Conservation (phyloP, 2,888 invertebrate species). For the Druceiella hillmani region DNA sequence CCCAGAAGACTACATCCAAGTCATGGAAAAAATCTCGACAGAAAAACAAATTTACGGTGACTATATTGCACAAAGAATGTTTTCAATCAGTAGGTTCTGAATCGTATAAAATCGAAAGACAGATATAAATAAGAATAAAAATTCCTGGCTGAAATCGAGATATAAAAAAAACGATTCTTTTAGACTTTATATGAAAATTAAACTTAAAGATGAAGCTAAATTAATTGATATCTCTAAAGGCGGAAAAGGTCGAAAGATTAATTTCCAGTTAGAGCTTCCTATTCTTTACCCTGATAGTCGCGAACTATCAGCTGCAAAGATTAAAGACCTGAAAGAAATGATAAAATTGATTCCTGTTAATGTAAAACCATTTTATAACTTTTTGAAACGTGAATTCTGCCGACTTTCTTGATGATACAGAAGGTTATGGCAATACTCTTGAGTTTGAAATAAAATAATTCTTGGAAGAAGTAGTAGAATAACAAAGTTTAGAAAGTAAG, state of each 20-base stretch:
- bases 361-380: conserved; percentile 10
- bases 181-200: conserved; percentile 7
- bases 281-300: conserved; percentile 9
- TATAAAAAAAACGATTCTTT: no score
- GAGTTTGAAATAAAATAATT: conserved; percentile 12
- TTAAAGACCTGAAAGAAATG: conserved; percentile 9
- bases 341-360: conserved; percentile 8
- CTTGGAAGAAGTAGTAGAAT: no score
- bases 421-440: conserved; percentile 11
- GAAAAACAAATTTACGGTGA: no score
- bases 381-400: conserved; percentile 9
- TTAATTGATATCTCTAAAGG: conserved; percentile 5
- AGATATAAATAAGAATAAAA: no score
- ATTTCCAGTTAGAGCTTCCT: conserved; percentile 5
- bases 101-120: no score
- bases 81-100: no score
- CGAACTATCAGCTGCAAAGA: conserved; percentile 8
- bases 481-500: no score
- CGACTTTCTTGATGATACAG: conserved; percentile 11
- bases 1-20: no score
- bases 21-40: no score
- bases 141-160: no score
- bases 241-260: conserved; percentile 1
- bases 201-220: conserved; percentile 5
- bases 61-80: no score